Conservation (phyloP, 2,797 vertebrate genomes). For the Pachyuromys duprasi region DNA sequence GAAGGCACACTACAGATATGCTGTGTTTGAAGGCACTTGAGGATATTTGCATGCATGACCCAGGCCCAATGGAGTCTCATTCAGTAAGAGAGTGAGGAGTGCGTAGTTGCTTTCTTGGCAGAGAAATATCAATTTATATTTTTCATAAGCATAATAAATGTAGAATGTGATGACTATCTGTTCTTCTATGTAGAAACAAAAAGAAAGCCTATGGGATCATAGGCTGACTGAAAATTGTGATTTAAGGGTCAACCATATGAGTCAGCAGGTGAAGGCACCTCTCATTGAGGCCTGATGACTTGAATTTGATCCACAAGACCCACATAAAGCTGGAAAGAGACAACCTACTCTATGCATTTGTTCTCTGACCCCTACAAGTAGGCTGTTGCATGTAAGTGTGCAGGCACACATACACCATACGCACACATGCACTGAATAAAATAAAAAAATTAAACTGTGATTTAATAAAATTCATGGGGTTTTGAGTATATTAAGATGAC, state of each 20-base stretch:
- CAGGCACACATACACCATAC: neutral
- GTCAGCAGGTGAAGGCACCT: neutral
- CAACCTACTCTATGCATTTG: neutral
- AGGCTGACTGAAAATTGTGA: neutral
- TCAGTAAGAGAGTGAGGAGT: neutral
- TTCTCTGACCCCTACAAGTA: neutral
- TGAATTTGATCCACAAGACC: neutral
- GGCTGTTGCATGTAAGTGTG: neutral
- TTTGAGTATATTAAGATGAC: neutral
- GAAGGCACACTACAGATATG: neutral
- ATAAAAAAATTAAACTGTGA: neutral
- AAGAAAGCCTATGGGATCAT: too few relatives aligned
- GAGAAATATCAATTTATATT: neutral
- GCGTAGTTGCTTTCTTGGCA: neutral
- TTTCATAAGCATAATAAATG: neutral
- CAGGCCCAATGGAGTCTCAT: neutral
- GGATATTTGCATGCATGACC: neutral
- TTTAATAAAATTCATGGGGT: neutral
- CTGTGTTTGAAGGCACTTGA: neutral
- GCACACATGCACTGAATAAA: neutral
- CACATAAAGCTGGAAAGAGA: neutral
- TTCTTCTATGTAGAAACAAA: neutral
- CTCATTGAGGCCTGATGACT: too few relatives aligned
- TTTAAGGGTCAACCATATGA: neutral
- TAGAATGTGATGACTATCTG: neutral